Percentiles rank a stretch among this genome's conserved stretches.
These are phyloP conservation scores for Sigmodon hispidus DNA, from an alignment of 2,113 vertebrate genomes.

Conservation along the genomic window DNA sequence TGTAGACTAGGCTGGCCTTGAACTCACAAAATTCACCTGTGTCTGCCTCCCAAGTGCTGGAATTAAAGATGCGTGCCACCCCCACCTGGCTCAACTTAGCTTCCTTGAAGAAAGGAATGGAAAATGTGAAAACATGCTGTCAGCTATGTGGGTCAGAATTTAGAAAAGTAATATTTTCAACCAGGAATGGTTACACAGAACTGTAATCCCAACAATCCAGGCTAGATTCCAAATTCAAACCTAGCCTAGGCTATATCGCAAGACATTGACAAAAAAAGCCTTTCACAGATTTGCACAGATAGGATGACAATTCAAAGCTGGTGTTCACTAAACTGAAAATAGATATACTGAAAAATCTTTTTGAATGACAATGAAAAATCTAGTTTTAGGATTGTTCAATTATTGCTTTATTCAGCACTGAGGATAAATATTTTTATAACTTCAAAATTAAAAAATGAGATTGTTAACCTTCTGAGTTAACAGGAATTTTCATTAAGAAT, in stretches of 20 bases:
- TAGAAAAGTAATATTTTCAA: slow-evolving; percentile 18
- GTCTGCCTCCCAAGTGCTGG: too few species aligned
- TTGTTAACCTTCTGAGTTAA: slow-evolving; percentile 8
- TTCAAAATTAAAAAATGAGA: slow-evolving; percentile 12
- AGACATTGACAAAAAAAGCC: not conserved
- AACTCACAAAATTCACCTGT: too few species aligned
- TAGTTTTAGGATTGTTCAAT: not conserved
- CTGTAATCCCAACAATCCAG: not conserved
- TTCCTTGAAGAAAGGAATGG: slow-evolving; percentile 15
- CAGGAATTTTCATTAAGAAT: not conserved
- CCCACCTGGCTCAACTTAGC: not conserved
- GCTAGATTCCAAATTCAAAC: not conserved
- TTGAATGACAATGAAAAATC: not conserved
- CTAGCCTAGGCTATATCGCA: not conserved
- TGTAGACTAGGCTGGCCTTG: too few species aligned
- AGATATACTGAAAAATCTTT: slow-evolving; percentile 5
- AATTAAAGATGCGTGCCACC: too few species aligned
- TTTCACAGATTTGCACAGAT: too few species aligned
- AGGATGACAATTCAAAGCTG: not conserved
- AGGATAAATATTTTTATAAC: not conserved
- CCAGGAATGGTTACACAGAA: not conserved
- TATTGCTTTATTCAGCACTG: slow-evolving; percentile 25
- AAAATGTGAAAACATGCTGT: not conserved
- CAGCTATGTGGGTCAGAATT: not conserved
- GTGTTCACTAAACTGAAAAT: not conserved